Base-by-base conservation (phyloP, 2,888 invertebrate species). In the Agrotis exclamationis region DNA sequence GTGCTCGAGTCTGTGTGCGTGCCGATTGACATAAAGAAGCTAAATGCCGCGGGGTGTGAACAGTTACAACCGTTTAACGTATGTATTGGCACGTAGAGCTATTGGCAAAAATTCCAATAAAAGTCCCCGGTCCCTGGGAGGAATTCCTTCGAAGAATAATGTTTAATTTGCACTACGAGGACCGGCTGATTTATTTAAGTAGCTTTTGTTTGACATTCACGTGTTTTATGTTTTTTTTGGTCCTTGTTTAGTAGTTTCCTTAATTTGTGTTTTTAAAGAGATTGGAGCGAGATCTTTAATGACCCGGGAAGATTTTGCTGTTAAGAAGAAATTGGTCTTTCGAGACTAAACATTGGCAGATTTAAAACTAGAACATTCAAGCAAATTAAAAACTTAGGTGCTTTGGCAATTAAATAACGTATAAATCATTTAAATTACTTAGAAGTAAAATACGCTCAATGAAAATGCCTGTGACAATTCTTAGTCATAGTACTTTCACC, bases 71-170 rank as follows among this genome's bases (percentile, higher is more conserved):
- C 92, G 92, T 88, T 93, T 91, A 92, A 88, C 89, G 86, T 95
- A 95, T 95, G 95, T 96, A 96, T 96, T 95, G 96, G 94, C 96
- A 96, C 95, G 96, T 94, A 94, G 91, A 93, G 87, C 89, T 90
- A 93, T 93, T 92, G 93, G 92, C 91, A 94, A 95, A 95, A 95
- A 95, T 95, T 96, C 95, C 95, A 96, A 96, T 95, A 96, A 95
- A 93, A 94, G 93, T 93, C 92, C 90, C 89, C 88, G 87, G 85
- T 85, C 87, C 85, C 85, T 84, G 93, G 93, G 92, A 79, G 80
- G 75, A 82, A 85, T 85, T 94, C 94, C 88, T 92, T 90, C 90
- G 88, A 92, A 92, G 92, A 95, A 95, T 95, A 95, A 96, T 93
- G 95, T 96, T 96, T 96, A 95, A 95, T 96, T 96, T 95, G 95